A percentile compares a stretch with the other conserved stretches of the same genome.
These are phyloP conservation scores for Amblyopsis rosae DNA, from an alignment of 2,113 vertebrate species.

Conservation along the genomic window DNA sequence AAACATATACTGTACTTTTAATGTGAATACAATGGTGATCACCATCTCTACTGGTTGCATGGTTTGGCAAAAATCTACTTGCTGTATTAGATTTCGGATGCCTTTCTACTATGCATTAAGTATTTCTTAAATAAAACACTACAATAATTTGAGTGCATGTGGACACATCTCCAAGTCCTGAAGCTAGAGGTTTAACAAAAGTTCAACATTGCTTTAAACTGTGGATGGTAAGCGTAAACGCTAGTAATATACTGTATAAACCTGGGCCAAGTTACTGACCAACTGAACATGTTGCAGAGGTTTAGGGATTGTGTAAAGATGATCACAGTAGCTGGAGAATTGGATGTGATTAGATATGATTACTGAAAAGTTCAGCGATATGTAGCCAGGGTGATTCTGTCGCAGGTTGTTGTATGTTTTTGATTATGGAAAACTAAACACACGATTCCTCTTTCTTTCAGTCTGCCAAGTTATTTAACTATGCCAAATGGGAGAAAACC, in stretches of 20 bases:
- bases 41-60: no score
- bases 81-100: no score
- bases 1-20: no score
- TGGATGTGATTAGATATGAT: not conserved
- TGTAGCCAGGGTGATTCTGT: not conserved
- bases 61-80: no score
- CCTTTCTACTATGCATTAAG: no score
- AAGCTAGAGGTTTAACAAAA: no score
- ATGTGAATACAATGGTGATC: no score
- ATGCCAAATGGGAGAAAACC: conserved; percentile 84
- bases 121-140: no score
- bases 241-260: not conserved
- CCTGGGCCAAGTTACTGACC: not conserved
- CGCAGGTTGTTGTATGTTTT: not conserved
- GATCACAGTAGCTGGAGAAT: not conserved
- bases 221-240: no score
- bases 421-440: conserved; percentile 19
- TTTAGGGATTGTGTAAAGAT: not conserved
- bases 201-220: no score
- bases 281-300: not conserved
- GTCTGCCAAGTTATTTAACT: conserved; percentile 94
- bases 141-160: no score
- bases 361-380: not conserved
- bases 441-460: conserved; percentile 56
- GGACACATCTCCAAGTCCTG: no score